Conservation (phyloP, 2,113 vertebrate genomes). For the Brachirus orientalis region DNA sequence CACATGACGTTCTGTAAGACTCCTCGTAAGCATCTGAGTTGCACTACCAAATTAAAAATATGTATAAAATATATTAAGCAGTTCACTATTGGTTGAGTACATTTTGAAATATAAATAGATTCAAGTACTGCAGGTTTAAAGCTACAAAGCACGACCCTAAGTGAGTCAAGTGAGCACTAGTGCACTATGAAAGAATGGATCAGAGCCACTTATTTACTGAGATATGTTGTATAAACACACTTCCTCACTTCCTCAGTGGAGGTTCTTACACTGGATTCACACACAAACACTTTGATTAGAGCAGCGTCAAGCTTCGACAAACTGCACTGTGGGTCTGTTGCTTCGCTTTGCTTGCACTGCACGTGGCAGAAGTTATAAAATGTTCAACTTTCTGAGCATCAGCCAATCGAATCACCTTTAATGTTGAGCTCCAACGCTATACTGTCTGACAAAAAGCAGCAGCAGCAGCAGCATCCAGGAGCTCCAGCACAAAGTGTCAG, state of each 20-base stretch:
- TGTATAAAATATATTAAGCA: slow-evolving; percentile 57
- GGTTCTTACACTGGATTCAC: neutral
- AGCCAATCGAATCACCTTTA: too few relatives aligned
- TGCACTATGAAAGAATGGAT: slow-evolving; percentile 40
- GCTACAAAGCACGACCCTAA: slow-evolving; percentile 56
- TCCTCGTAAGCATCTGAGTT: slow-evolving; percentile 34
- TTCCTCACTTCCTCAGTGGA: neutral
- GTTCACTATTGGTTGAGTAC: slow-evolving; percentile 44
- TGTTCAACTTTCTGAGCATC: too few relatives aligned
- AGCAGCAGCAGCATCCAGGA: too few relatives aligned
- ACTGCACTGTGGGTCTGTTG: too few relatives aligned
- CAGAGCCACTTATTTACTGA: slow-evolving; percentile 22
- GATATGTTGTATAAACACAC: slow-evolving; percentile 7
- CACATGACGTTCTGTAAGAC: slow-evolving; percentile 42
- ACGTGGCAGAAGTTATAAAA: too few relatives aligned
- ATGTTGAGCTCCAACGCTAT: too few relatives aligned
- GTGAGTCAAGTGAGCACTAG: slow-evolving; percentile 32
- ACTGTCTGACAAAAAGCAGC: too few relatives aligned
- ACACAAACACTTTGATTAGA: too few relatives aligned
- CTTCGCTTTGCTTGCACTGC: too few relatives aligned
- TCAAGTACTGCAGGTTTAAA: slow-evolving; percentile 84
- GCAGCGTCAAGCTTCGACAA: too few relatives aligned
- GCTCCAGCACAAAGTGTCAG: too few relatives aligned
- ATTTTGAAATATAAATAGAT: slow-evolving; percentile 69
- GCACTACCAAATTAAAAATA: slow-evolving; percentile 36